These are phyloP conservation scores for Carlito syrichta DNA, from an alignment of 2,113 vertebrate species.

Conservation along the genomic window DNA sequence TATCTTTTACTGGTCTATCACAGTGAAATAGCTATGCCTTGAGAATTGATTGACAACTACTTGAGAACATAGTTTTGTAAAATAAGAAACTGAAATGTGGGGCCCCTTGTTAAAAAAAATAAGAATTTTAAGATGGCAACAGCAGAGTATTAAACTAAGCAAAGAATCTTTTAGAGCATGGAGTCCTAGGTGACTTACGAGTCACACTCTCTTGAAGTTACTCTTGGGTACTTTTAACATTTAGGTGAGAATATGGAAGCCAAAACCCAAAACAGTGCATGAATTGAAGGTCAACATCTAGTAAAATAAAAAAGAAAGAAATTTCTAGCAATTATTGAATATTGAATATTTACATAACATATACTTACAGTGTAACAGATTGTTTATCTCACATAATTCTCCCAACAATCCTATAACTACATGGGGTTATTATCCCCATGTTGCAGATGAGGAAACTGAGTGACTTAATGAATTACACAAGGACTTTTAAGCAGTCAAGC, in stretches of 20 bases:
- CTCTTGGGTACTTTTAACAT: background rate
- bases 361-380: too few relatives aligned
- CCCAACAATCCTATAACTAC: fast-evolving
- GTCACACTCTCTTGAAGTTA: background rate
- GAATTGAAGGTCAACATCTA: background rate
- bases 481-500: background rate
- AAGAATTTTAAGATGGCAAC: background rate
- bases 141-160: background rate
- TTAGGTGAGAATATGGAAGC: background rate
- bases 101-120: too few relatives aligned
- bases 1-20: too few relatives aligned
- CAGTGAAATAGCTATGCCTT: too few relatives aligned
- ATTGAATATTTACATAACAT: too few relatives aligned
- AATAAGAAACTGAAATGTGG: background rate
- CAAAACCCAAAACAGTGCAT: background rate
- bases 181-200: background rate
- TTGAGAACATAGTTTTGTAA: background rate
- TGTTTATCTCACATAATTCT: background rate
- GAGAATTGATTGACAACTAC: background rate
- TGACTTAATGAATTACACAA: background rate
- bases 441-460: background rate
- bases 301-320: background rate
- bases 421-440: background rate
- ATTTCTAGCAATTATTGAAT: background rate
- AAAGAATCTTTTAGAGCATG: too few relatives aligned